These are phyloP conservation scores for Hyperopisus bebe DNA, from an alignment of 2,113 vertebrate species.

Conservation along the genomic window DNA sequence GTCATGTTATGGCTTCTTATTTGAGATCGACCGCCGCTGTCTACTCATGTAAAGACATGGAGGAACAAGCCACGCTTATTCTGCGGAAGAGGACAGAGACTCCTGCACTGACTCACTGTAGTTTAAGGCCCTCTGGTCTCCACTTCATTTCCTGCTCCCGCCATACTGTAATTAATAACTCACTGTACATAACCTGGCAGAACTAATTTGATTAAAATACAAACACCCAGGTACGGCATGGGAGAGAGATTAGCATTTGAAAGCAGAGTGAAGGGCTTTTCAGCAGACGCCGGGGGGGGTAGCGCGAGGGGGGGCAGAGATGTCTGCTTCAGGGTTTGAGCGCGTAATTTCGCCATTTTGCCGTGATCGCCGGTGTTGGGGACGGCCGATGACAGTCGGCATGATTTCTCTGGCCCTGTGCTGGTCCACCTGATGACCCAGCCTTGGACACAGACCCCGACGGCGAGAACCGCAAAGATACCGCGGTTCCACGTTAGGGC, in stretches of 20 bases:
- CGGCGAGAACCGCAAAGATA: neutral
- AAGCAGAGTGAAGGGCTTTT: neutral
- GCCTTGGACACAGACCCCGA: neutral
- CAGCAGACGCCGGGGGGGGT: neutral
- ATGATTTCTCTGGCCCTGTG: neutral
- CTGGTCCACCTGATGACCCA: neutral
- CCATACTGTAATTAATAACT: constrained; percentile 9
- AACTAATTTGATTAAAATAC: constrained; percentile 2
- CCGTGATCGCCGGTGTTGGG: neutral
- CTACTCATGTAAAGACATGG: neutral
- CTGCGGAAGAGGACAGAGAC: neutral
- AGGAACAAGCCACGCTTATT: neutral
- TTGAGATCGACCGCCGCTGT: neutral
- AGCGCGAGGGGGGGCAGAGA: neutral
- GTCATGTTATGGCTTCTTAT: neutral
- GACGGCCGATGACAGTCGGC: neutral
- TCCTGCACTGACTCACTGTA: neutral
- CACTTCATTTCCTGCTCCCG: neutral
- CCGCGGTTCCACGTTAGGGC: neutral
- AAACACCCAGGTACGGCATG: neutral
- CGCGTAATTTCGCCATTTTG: neutral
- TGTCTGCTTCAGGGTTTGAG: neutral
- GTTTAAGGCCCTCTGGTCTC: neutral
- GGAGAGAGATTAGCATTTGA: neutral
- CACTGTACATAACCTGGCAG: constrained; percentile 8